Conservation (phyloP, 2,888 invertebrate species). For the Metallyticus violacea region DNA sequence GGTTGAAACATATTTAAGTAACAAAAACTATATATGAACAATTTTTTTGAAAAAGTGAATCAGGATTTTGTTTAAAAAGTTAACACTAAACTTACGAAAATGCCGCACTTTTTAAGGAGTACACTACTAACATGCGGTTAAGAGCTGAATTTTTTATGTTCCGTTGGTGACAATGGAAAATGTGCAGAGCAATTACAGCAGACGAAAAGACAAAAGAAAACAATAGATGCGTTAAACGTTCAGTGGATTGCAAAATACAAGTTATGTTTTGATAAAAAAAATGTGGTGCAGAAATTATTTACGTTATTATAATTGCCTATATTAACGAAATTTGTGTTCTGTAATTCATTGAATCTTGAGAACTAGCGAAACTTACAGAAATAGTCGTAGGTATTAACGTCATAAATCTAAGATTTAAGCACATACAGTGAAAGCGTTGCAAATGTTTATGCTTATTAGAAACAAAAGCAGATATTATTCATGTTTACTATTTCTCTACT, state of each 20-base stretch:
- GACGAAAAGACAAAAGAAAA: background rate
- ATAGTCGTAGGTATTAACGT: background rate
- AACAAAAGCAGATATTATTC: no score
- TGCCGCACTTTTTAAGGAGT: no score
- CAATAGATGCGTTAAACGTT: background rate
- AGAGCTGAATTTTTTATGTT: no score
- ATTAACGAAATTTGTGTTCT: background rate
- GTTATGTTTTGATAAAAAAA: background rate
- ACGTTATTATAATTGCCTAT: background rate
- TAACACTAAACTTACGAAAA: no score
- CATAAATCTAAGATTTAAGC: no score
- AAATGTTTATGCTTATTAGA: no score
- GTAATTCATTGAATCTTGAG: background rate
- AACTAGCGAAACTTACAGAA: background rate
- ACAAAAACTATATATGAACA: no score
- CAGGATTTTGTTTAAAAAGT: no score
- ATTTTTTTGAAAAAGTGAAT: no score
- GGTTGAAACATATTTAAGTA: no score
- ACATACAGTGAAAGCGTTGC: no score
- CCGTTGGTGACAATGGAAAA: background rate
- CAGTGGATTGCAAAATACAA: background rate
- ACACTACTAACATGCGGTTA: background rate
- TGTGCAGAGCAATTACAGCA: background rate
- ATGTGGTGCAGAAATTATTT: background rate
- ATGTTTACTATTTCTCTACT: no score